These are phyloP conservation scores for Aplodontia rufa DNA, from an alignment of 2,113 vertebrate genomes.

Conservation along the genomic window DNA sequence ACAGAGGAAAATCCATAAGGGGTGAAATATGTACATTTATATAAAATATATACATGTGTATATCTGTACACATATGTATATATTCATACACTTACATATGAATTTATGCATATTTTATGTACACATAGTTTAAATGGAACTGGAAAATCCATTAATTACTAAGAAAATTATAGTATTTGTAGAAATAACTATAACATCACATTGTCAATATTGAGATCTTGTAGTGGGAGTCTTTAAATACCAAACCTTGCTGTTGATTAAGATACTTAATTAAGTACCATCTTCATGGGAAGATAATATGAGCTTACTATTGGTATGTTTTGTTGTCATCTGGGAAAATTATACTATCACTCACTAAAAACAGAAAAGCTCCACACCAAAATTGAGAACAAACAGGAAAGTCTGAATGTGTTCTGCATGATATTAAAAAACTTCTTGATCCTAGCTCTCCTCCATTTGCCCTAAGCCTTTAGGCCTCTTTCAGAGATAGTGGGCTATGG, in stretches of 20 bases:
- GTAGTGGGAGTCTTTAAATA: conserved; percentile 35
- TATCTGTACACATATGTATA: neutral
- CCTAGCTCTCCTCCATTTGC: conserved; percentile 27
- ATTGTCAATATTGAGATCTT: conserved; percentile 2
- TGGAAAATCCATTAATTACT: neutral
- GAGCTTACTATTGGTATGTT: conserved; percentile 59
- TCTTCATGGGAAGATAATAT: conserved; percentile 48
- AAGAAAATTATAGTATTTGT: neutral
- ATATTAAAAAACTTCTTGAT: conserved; percentile 27
- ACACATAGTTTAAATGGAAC: conserved; percentile 21
- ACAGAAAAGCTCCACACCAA: conserved; percentile 65
- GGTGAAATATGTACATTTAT: neutral
- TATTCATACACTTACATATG: neutral
- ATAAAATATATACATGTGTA: neutral
- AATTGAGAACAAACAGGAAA: conserved; percentile 50
- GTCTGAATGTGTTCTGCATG: conserved; percentile 29
- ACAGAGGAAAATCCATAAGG: neutral
- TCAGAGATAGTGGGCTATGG: neutral
- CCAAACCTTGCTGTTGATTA: conserved; percentile 44
- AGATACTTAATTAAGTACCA: conserved; percentile 46
- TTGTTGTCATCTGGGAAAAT: conserved; percentile 72
- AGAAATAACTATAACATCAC: conserved; percentile 41
- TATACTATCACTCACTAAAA: conserved; percentile 61
- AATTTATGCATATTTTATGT: neutral
- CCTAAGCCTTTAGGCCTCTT: conserved; percentile 28